Base-by-base conservation (phyloP, 2,113 vertebrate species). In the Lontra canadensis region DNA sequence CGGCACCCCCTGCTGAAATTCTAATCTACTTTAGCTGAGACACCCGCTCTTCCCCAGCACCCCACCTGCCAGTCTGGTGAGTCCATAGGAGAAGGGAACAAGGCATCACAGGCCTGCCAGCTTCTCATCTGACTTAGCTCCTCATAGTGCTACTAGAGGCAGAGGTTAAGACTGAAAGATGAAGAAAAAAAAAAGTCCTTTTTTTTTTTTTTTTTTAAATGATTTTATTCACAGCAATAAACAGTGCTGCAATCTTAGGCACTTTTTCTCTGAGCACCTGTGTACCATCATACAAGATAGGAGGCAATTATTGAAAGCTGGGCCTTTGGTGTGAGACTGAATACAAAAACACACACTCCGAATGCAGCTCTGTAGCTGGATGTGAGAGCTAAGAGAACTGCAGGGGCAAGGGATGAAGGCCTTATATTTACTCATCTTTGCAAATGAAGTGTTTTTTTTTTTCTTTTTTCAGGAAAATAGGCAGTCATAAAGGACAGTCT, bases 211-310 rank as follows among this genome's bases (percentile, higher is more conserved):
- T n/a, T n/a, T n/a, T 90, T 67, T 61, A 12, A 59, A 74, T 18
- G 63, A 97, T 96, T 90, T 98, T 92, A 93, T 98, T 98, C 94
- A 95, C 94, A 98, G 96, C 95, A 98, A 88, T 96, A 97, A 98
- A 98, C 97, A 96, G 93, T 90, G 36, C 90, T 90, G 83, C 90
- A 92, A 97, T 98, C 96, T 96, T 94, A 97, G 97, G 96, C 98
- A 97, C 93, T 93, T 94, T 98, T 98, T 97, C 90, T 93, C 93
- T 88, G 97, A 97, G 93, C 97, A 95, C 83, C 78, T 81, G 89
- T 95, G 88, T 95, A 97, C 97, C 97, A 98, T 96, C 85, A 96
- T 97, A 97, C 96, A 98, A 93, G 82, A 97, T 81, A 96, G 90
- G 96, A 98, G 97, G 49, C 78, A 95, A 97, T 86, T 97, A 94